phyloP scores from a whole-genome alignment of 2,888 invertebrate genomes.

The Drosophila limbata region DNA sequence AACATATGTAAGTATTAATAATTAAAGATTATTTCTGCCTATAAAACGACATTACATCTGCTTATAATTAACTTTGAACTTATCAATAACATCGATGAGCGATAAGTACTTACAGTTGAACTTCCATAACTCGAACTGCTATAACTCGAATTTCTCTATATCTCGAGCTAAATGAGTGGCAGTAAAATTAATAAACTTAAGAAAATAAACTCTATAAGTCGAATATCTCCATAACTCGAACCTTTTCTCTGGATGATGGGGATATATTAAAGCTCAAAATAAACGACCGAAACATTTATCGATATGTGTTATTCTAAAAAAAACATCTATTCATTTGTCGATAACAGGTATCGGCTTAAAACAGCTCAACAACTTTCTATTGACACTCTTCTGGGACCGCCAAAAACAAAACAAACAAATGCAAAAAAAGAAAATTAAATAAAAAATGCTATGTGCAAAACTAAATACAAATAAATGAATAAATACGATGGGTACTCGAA shows the following conservation, averaged over 20 bases:
- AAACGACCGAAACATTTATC: neutral
- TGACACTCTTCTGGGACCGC: slow-evolving; percentile 20
- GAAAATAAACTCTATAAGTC: no score
- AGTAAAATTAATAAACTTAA: no score
- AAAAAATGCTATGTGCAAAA: slow-evolving; percentile 22
- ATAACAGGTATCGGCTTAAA: slow-evolving; percentile 7
- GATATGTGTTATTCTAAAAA: neutral
- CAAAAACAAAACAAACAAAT: slow-evolving; percentile 1
- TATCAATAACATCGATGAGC: neutral
- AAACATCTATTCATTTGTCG: neutral
- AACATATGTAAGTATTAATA: neutral
- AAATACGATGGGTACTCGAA: slow-evolving; percentile 23
- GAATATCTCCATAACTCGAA: no score
- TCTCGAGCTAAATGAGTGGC: no score
- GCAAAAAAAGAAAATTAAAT: neutral
- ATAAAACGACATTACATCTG: neutral
- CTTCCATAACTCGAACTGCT: no score
- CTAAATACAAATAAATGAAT: slow-evolving; percentile 7
- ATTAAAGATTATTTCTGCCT: neutral
- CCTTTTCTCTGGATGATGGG: no score
- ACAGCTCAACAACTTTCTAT: slow-evolving; percentile 30
- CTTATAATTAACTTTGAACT: neutral
- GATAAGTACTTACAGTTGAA: no score
- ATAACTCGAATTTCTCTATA: no score
- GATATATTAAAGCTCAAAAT: neutral